phyloP scores from a whole-genome alignment of 92 coral and sea anemone species.

The Porites divaricata region DNA sequence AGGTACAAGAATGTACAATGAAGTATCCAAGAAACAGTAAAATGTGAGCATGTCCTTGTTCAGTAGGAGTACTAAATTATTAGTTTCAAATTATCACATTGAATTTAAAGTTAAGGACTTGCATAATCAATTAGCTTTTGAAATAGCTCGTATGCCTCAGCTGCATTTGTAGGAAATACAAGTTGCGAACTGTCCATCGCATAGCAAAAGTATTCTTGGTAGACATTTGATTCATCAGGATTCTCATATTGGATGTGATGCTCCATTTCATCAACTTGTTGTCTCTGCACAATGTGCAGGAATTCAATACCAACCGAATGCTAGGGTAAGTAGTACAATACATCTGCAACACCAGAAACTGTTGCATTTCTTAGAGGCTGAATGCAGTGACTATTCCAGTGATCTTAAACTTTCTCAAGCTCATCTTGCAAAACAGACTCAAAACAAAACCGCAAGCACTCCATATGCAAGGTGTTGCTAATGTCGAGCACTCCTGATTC shows the following conservation, averaged over 20 bases:
- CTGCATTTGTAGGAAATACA: conserved; percentile 54
- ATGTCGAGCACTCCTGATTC: conserved; percentile 51
- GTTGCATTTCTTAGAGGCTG: conserved; percentile 66
- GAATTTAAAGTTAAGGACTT: too few species aligned
- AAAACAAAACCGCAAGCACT: conserved; percentile 47
- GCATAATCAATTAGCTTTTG: conserved; percentile 48
- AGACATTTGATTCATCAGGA: conserved; percentile 31
- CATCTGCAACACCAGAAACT: conserved; percentile 74
- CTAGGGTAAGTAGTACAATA: conserved; percentile 67
- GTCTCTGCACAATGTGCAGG: conserved; percentile 13
- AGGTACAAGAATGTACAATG: too few species aligned
- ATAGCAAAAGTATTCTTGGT: conserved; percentile 71
- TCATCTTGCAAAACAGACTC: conserved; percentile 60
- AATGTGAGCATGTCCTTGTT: too few species aligned
- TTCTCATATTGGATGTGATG: conserved; percentile 12
- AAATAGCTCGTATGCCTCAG: conserved; percentile 57
- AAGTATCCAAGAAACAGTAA: too few species aligned
- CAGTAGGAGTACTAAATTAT: too few species aligned
- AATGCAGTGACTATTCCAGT: conserved; percentile 77
- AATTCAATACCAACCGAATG: conserved; percentile 60
- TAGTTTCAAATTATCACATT: too few species aligned
- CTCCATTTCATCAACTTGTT: conserved; percentile 30
- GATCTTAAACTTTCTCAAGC: conserved; percentile 69
- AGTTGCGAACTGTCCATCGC: conserved; percentile 55
- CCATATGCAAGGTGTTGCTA: conserved; percentile 50